phyloP scores from a whole-genome alignment of 2,888 invertebrate species.

The Endomychus coccineus region DNA sequence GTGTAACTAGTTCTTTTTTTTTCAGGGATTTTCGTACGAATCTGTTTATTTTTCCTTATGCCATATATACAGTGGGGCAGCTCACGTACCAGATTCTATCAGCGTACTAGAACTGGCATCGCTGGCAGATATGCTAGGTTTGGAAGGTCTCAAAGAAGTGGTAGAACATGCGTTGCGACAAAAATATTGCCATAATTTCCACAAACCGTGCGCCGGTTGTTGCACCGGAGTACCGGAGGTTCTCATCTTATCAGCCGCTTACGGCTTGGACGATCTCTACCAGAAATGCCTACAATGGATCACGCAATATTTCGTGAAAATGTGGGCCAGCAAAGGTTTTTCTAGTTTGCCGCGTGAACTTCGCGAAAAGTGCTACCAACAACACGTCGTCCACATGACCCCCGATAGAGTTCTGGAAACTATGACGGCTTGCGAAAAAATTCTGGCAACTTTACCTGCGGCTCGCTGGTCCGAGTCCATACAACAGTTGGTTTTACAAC shows the following conservation, averaged over 20 bases:
- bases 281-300: constrained; percentile 83
- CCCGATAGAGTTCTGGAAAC: constrained; percentile 70
- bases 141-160: constrained; percentile 88
- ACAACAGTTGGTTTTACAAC: constrained; percentile 66
- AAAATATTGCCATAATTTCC: constrained; percentile 86
- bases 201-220: constrained; percentile 86
- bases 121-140: constrained; percentile 79
- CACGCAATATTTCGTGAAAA: constrained; percentile 74
- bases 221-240: constrained; percentile 82
- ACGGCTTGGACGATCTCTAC: constrained; percentile 81
- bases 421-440: constrained; percentile 76
- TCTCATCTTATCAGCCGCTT: constrained; percentile 75
- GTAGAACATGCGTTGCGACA: constrained; percentile 76
- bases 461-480: constrained; percentile 75
- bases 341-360: constrained; percentile 76
- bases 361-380: constrained; percentile 75
- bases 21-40: constrained; percentile 66
- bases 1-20: constrained; percentile 18
- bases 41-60: constrained; percentile 86
- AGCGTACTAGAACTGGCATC: constrained; percentile 82
- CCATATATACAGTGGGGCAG: constrained; percentile 90
- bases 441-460: constrained; percentile 66
- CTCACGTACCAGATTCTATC: constrained; percentile 79
- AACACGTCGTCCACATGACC: constrained; percentile 71
- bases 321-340: constrained; percentile 89